These are phyloP conservation scores for Lepus timidus DNA, from an alignment of 2,113 vertebrate species.

Conservation along the genomic window DNA sequence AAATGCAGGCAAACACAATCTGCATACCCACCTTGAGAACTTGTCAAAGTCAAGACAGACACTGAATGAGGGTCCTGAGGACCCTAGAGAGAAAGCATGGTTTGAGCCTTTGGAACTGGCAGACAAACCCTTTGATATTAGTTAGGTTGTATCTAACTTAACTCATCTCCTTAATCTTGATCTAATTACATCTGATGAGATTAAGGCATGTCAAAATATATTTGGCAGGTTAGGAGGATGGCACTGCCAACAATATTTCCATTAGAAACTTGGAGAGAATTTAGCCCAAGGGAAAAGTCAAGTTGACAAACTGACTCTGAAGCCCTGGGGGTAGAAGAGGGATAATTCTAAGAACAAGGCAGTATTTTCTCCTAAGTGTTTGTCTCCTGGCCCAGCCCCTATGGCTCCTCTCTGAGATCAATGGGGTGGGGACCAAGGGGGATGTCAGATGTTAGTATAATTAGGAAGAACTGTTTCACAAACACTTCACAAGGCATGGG, in stretches of 20 bases:
- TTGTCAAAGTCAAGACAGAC: background rate
- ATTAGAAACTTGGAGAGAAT: constrained; percentile 4
- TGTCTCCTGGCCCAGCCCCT: background rate
- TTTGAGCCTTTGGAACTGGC: background rate
- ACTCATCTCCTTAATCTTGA: background rate
- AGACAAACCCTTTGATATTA: background rate
- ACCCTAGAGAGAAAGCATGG: background rate
- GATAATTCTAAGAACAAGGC: background rate
- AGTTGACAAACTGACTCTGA: background rate
- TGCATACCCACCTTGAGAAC: background rate
- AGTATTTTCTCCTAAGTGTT: background rate
- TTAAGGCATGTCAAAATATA: background rate
- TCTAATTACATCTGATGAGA: background rate
- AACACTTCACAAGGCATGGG: no score
- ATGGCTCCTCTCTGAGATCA: background rate
- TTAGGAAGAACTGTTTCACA: background rate
- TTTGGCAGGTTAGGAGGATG: background rate
- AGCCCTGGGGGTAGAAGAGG: background rate
- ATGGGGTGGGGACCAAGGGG: rapidly evolving
- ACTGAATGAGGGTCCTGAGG: background rate
- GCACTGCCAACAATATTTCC: background rate
- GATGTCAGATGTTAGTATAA: background rate
- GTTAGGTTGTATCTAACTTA: background rate
- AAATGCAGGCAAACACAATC: background rate
- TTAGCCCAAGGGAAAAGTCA: background rate